Conservation (phyloP, 2,113 vertebrate species). For the Tringa solitaria region DNA sequence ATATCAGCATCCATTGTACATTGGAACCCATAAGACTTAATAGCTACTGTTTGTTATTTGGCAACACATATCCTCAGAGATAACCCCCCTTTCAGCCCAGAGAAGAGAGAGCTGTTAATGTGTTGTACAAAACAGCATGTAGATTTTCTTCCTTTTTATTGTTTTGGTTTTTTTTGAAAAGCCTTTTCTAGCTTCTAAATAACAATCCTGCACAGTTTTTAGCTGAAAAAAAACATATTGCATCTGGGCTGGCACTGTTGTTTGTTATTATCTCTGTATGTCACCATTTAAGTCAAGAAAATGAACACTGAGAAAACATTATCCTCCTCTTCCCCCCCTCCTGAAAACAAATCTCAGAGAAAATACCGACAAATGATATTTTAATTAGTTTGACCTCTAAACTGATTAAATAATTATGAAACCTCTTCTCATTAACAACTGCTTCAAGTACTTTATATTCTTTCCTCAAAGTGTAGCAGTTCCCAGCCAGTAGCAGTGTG, state of each 20-base stretch:
- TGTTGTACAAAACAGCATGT: not conserved
- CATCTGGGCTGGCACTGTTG: not conserved
- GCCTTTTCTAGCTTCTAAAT: not conserved
- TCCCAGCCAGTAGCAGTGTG: conserved; percentile 54
- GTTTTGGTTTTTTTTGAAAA: not conserved
- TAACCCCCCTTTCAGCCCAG: not conserved
- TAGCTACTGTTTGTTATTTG: not conserved
- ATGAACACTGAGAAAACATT: conserved; percentile 51
- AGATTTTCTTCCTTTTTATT: not conserved
- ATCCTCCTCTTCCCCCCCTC: not conserved
- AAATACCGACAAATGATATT: conserved; percentile 69
- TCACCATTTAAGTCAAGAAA: conserved; percentile 48
- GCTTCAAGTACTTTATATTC: conserved; percentile 65
- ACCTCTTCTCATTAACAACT: conserved; percentile 66
- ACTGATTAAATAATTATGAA: conserved; percentile 73
- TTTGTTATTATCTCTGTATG: conserved; percentile 20
- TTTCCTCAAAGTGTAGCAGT: conserved; percentile 49
- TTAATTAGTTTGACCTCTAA: conserved; percentile 73
- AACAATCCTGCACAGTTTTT: not conserved
- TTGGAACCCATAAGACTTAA: not conserved
- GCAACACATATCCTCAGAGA: not conserved
- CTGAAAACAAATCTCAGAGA: conserved; percentile 53
- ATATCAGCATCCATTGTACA: not conserved
- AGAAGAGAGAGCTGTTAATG: not conserved
- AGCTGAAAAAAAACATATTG: not conserved